Conservation (phyloP, 2,888 invertebrate species). For the Pollenia griseotomentosa region DNA sequence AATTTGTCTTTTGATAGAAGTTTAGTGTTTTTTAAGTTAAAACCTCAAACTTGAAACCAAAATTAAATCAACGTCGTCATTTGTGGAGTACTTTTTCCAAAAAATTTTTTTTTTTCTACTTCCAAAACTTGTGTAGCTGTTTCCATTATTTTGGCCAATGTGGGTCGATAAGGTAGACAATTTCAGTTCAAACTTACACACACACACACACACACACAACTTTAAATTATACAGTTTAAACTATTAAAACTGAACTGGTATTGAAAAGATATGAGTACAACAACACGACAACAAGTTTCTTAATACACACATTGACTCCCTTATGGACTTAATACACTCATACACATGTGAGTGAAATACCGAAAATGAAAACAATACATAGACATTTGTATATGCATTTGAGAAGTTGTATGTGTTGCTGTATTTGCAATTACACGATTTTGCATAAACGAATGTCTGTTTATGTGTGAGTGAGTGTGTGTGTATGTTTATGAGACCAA, state of each 20-base stretch:
- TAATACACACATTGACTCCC: conserved; percentile 11
- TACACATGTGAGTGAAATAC: conserved; percentile 25
- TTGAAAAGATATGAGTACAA: conserved; percentile 3
- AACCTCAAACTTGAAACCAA: conserved; percentile 66
- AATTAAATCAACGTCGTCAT: conserved; percentile 72
- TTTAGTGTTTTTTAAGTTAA: neutral
- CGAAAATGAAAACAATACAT: conserved; percentile 53
- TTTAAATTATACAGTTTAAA: conserved; percentile 14
- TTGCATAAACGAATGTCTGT: conserved; percentile 30
- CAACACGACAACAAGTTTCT: conserved; percentile 26
- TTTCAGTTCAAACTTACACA: neutral
- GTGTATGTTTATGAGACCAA: conserved; percentile 71
- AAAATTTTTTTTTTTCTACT: conserved; percentile 6
- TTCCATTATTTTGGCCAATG: conserved; percentile 63
- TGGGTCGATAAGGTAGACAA: conserved; percentile 64
- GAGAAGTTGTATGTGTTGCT: neutral
- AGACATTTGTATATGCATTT: conserved; percentile 40
- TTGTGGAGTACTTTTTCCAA: conserved; percentile 67
- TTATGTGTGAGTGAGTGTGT: conserved; percentile 62
- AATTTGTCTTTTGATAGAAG: neutral
- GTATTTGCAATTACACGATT: conserved; percentile 54
- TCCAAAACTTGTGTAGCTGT: neutral
- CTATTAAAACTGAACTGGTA: neutral
- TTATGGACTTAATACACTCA: conserved; percentile 7
- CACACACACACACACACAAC: conserved; percentile 12